Evolutionary conservation across 2,797 vertebrate genomes (phyloP), one percentile per base, ranked within the genome.

Genomic region (Hephaestus fuliginosus): DNA sequence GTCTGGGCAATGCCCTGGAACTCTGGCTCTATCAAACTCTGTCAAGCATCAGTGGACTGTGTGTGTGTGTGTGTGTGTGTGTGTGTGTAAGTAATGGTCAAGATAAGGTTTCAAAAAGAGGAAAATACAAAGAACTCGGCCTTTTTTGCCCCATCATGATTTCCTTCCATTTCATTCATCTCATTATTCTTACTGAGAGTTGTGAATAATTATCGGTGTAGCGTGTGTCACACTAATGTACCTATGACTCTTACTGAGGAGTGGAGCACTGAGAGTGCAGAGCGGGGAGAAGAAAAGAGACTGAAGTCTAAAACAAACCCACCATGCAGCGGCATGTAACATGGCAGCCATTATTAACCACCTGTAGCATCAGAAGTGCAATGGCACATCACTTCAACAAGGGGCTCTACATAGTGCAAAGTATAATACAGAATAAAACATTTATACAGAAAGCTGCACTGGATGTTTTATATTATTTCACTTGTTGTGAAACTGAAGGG

Each of bases 1-100:
- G 81, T 91, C 51, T 74, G 84, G 80, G 69, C 84, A 81, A 83
- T 78, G 88, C 69, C 74, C 83, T 85, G 88, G 60, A 91, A 89
- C 87, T 84, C 18, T 48, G 65, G 76, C 56, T 85, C 83, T 46
- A 84, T 91, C 92, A 81, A 64, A 87, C 72, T 70, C 85, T 69
- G 87, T 87, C 86, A 86, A 63, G 86, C 83, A 82, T 51, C 65
- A 39, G 17, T 81, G 63, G 77, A 71, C 51, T 55, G 33, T 33
- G 51, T 67, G 52, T 41, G 61, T 41, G 61, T n/a, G 48, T 12
- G 46, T 25, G 12, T 61, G 71, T 75, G 36, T 39, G 56, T 69
- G 43, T 39, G 48, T 70, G 30, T 70, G 61, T 43, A 2, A 43
- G 44, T 64, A 62, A 61, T 66, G 55, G 36, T 82, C 66, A 39